Evolutionary conservation across 2,888 invertebrate genomes (phyloP).

Genomic region (Tillus elongatus): DNA sequence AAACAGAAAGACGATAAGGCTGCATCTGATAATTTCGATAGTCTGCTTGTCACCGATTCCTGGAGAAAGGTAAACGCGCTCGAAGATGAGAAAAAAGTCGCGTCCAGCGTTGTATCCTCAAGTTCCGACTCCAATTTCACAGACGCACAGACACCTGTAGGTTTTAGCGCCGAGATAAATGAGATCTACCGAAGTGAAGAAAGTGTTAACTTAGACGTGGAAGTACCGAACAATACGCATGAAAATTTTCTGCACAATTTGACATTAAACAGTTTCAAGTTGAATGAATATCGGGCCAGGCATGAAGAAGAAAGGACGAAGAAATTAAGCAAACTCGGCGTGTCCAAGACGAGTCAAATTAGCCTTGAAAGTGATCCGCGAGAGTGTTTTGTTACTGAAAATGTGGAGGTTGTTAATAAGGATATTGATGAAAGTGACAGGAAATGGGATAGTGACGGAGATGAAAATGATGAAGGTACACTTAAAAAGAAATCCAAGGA

Average conservation of each 20-base stretch:
- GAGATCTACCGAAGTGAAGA: conserved; percentile 55
- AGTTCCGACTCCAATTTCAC: conserved; percentile 68
- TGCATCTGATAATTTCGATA: conserved; percentile 11
- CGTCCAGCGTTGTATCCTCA: conserved; percentile 44
- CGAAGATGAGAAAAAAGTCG: conserved; percentile 27
- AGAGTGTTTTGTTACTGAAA: conserved; percentile 30
- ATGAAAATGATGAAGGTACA: conserved; percentile 18
- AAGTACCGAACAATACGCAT: conserved; percentile 22
- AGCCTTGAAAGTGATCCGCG: conserved; percentile 37
- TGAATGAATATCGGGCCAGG: conserved; percentile 37
- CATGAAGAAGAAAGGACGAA: conserved; percentile 30
- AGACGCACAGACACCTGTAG: conserved; percentile 56
- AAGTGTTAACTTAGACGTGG: conserved; percentile 40
- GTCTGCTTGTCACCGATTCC: conserved; percentile 30
- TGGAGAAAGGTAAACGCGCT: conserved; percentile 30
- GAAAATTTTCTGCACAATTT: conserved; percentile 30
- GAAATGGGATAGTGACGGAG: conserved; percentile 12
- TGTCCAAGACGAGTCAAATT: conserved; percentile 40
- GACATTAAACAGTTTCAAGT: conserved; percentile 38
- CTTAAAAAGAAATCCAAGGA: conserved; percentile 19
- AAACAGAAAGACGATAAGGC: conserved; percentile 7
- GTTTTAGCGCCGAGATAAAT: conserved; percentile 51
- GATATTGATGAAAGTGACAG: conserved; percentile 16
- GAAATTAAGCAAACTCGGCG: conserved; percentile 39
- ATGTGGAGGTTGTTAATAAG: conserved; percentile 31